A percentile compares a stretch with the other conserved stretches of the same genome.
phyloP scores from a whole-genome alignment of 2,888 invertebrate genomes.

The Amaurobius ferox region DNA sequence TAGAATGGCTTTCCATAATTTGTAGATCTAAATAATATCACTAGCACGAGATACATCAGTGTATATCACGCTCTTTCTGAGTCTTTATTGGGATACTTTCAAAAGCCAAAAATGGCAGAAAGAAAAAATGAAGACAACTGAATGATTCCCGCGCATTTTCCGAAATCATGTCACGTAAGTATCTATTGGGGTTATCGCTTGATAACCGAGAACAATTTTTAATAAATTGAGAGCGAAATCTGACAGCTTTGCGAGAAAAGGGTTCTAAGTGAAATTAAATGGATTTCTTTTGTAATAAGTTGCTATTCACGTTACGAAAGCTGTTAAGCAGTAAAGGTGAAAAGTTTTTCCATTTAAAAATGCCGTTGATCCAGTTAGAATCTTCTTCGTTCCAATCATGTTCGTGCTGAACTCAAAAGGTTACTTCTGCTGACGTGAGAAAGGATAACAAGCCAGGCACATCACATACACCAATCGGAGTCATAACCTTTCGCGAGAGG shows the following conservation, averaged over 20 bases:
- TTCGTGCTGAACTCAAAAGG: too few relatives aligned
- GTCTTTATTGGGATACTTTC: neutral
- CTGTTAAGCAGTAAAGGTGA: too few relatives aligned
- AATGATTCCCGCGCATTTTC: neutral
- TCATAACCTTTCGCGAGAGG: too few relatives aligned
- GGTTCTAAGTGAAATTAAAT: neutral
- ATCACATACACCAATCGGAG: too few relatives aligned
- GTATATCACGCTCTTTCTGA: neutral
- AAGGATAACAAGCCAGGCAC: too few relatives aligned
- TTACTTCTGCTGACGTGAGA: too few relatives aligned
- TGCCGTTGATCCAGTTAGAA: too few relatives aligned
- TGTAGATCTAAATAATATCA: too few relatives aligned
- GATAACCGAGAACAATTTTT: neutral
- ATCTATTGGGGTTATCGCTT: neutral
- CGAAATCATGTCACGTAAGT: neutral
- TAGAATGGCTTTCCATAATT: too few relatives aligned
- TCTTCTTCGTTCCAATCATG: too few relatives aligned
- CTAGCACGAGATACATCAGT: neutral
- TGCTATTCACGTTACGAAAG: too few relatives aligned
- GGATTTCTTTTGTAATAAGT: neutral
- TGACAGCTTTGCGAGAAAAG: neutral
- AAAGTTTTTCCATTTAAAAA: too few relatives aligned
- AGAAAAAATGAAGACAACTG: neutral
- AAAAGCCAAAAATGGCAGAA: neutral
- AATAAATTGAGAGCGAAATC: neutral